These are phyloP conservation scores for Salarias fasciatus DNA, from an alignment of 2,797 vertebrate species.

Conservation along the genomic window DNA sequence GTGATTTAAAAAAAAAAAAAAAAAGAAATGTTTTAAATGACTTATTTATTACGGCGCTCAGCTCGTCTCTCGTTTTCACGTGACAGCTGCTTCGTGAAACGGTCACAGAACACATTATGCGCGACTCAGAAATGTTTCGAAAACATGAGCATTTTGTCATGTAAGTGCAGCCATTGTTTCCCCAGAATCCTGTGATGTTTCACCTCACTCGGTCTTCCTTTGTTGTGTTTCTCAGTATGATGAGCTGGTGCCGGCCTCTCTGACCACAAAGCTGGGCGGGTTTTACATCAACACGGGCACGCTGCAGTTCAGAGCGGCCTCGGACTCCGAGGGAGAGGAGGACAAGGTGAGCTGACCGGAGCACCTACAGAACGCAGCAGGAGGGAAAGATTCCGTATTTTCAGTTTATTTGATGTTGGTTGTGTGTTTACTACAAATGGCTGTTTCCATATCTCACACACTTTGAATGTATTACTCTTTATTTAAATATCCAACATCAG, in stretches of 20 bases:
- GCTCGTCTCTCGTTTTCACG: conserved; percentile 20
- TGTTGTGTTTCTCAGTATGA: conserved; percentile 86
- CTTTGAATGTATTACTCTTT: too few species aligned
- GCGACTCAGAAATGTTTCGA: conserved; percentile 16
- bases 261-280: conserved; percentile 96
- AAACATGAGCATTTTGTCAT: conserved; percentile 4
- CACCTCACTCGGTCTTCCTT: conserved; percentile 26
- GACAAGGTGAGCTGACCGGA: conserved; percentile 75
- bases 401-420: background rate
- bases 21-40: conserved; percentile 30
- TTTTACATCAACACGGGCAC: conserved; percentile 99
- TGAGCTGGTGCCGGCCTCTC: conserved; percentile 96
- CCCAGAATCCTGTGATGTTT: conserved; percentile 32
- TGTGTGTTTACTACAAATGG: too few species aligned
- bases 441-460: too few species aligned
- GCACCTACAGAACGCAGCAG: background rate
- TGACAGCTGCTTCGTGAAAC: conserved; percentile 29
- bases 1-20: too few species aligned
- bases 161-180: conserved; percentile 34
- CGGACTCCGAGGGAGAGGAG: conserved; percentile 94
- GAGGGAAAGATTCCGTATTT: background rate
- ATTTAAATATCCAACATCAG: too few species aligned
- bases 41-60: conserved; percentile 49
- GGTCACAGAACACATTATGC: conserved; percentile 27
- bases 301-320: conserved; percentile 94